Evolutionary conservation across 2,797 vertebrate genomes (phyloP), one percentile per base, ranked within the genome.

Genomic region (Cygnus olor): DNA sequence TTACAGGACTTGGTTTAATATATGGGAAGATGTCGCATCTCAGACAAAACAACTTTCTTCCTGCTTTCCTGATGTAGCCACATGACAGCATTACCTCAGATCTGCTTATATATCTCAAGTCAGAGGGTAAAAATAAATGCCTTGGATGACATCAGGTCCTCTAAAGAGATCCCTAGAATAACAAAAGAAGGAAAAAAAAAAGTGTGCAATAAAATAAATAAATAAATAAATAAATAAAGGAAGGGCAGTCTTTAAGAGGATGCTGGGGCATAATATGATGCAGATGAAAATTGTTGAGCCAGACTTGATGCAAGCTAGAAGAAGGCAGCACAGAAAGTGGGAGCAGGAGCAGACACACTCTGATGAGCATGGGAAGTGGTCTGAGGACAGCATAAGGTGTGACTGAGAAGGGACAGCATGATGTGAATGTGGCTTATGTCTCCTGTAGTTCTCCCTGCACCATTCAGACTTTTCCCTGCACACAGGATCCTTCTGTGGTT

Each of bases 361-460:
- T 30, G 51, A n/a, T 12, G 42, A 77, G 14, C 19, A 1, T 30
- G 57, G 84, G 69, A 77, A 51, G 20, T 8, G 72, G 19, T 30
- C 24, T 63, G 72, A 53, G 56, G 56, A 27, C 10, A 24, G 60
- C 1, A 2, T 47, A 58, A 3, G 14, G 5, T 18, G 25, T 4
- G 34, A 4, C 30, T 34, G 58, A 42, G 71, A 63, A 45, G 34
- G 40, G 28, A 16, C n/a, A 15, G 40, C 2, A 2, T 2, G 58
- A 32, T 10, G 7, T 8, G 47, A 32, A 2, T 1, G 0, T 7
- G n/a, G 34, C 6, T 54, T 11, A 25, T 21, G 0, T 7, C 30
- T 38, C 79, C 8, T 1, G 27, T 14, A 18, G 28, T 1, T 0
- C 5, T 9, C 22, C 3, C 20, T 2, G 34, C 54, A 54, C 38